phyloP scores from a whole-genome alignment of 2,797 vertebrate genomes.

The Anguilla marmorata region DNA sequence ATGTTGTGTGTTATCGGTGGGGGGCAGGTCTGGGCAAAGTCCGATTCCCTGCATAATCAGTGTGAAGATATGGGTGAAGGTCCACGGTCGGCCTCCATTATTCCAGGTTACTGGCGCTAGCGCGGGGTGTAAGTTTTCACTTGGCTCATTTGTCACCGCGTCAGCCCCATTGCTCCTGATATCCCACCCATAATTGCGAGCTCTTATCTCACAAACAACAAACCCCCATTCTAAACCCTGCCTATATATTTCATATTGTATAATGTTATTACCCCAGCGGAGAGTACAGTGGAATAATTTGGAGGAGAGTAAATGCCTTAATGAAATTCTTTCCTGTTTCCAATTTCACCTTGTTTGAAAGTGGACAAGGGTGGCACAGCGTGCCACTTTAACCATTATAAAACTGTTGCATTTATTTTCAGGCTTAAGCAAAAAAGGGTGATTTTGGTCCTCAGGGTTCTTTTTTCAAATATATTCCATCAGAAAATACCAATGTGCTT shows the following conservation, averaged over 20 bases:
- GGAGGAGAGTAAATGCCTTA: conserved; percentile 11
- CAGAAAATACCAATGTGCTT: not conserved
- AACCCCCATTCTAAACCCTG: not conserved
- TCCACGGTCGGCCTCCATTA: conserved; percentile 52
- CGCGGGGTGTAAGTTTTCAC: conserved; percentile 37
- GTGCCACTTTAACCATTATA: conserved; percentile 11
- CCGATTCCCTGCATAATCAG: conserved; percentile 46
- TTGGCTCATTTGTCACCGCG: conserved; percentile 50
- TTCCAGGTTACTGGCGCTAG: conserved; percentile 49
- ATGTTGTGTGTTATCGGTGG: not conserved
- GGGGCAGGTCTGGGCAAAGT: conserved; percentile 21
- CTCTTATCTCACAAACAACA: conserved; percentile 29
- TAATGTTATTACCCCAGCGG: conserved; percentile 26
- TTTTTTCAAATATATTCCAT: conserved; percentile 7
- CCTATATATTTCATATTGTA: conserved; percentile 18
- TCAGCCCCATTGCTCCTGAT: conserved; percentile 30
- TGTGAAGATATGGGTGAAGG: conserved; percentile 49
- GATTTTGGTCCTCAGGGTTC: not conserved
- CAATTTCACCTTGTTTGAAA: conserved; percentile 22
- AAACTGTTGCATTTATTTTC: conserved; percentile 28
- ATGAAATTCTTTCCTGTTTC: conserved; percentile 25
- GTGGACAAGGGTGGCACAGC: not conserved
- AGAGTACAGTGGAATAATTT: not conserved
- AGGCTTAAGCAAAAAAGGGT: conserved; percentile 17
- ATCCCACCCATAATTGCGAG: conserved; percentile 25